Evolutionary conservation across 1,140 invertebrate genomes (phyloP).

Genomic region (Scaptomyza hsui): DNA sequence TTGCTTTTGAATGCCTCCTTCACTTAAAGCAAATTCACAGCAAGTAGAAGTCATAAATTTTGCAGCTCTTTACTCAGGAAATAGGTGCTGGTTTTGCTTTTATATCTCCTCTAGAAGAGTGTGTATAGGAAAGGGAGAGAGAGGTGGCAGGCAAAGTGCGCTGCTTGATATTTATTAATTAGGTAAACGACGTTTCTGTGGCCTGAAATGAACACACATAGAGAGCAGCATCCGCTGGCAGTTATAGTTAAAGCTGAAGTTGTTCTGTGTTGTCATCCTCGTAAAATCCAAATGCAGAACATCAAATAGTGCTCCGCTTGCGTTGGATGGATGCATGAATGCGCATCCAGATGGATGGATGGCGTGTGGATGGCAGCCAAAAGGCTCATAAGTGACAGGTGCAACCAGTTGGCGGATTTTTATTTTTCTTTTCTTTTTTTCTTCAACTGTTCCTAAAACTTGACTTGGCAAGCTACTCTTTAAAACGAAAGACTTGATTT

Average conservation of each 20-base stretch:
- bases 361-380: conserved; percentile 23
- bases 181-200: conserved; percentile 8
- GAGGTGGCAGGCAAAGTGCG: conserved; percentile 28
- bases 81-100: neutral
- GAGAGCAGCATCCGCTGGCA: conserved; percentile 50
- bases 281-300: conserved; percentile 57
- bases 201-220: no score
- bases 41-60: neutral
- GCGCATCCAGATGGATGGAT: conserved; percentile 11
- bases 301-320: conserved; percentile 40
- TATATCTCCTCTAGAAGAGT: neutral
- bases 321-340: no score
- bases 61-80: neutral
- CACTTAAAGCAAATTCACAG: no score
- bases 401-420: conserved; percentile 49
- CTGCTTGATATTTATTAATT: conserved; percentile 46
- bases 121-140: conserved; percentile 6
- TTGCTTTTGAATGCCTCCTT: no score
- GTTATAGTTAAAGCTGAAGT: conserved; percentile 1
- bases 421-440: no score
- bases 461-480: neutral
- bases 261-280: conserved; percentile 49
- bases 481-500: conserved; percentile 12
- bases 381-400: conserved; percentile 55
- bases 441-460: neutral